Evolutionary conservation across 2,113 vertebrate genomes (phyloP).

Genomic region (Neoarius graeffei): DNA sequence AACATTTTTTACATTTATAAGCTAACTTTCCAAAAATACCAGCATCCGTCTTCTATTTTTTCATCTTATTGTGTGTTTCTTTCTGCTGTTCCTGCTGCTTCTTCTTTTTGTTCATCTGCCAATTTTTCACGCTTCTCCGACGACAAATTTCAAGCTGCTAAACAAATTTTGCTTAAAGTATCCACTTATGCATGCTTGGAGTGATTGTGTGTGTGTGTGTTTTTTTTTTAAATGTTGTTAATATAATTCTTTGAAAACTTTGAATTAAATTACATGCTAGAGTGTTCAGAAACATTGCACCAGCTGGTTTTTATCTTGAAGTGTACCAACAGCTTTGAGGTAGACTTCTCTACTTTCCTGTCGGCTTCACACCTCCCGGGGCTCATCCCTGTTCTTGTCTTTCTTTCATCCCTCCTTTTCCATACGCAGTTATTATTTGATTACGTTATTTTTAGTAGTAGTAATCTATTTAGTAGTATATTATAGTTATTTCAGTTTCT

Average conservation of each 20-base stretch:
- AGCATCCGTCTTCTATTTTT: not conserved
- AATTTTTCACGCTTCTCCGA: not conserved
- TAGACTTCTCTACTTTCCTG: not conserved
- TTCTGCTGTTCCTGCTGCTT: not conserved
- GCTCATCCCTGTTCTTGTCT: not conserved
- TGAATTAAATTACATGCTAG: not conserved
- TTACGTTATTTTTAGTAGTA: too few relatives aligned
- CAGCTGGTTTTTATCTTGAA: not conserved
- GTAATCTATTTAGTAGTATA: too few relatives aligned
- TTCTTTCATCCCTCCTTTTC: not conserved
- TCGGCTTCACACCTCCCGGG: not conserved
- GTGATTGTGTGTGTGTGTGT: not conserved
- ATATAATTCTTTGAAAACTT: not conserved
- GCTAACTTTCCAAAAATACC: not conserved
- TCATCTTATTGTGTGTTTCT: not conserved
- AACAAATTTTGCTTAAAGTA: not conserved
- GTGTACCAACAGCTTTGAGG: constrained; percentile 4
- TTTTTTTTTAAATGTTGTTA: not conserved
- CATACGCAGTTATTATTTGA: not conserved
- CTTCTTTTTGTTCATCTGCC: not conserved
- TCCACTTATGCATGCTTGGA: too few relatives aligned
- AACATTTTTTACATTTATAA: not conserved
- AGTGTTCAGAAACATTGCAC: not conserved
- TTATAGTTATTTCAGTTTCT: too few relatives aligned
- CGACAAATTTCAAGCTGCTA: not conserved